Base-by-base conservation (phyloP, 2,113 vertebrate genomes). In the Heterotis niloticus region DNA sequence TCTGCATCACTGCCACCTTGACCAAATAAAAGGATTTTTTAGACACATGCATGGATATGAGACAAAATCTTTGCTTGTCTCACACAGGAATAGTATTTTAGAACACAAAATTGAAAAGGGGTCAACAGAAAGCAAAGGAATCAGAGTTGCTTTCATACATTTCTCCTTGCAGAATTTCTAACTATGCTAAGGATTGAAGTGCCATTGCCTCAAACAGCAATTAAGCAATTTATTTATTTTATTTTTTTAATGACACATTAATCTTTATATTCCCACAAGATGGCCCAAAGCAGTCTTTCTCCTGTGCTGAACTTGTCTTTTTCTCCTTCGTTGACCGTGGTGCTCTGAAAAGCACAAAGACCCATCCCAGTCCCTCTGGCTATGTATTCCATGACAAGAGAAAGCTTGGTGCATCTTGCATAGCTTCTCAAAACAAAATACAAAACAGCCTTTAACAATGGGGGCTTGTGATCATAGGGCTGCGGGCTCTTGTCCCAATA, bases 191-290 rank as follows among this genome's bases (percentile, higher is more conserved):
- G 82, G 79, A 78, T 75, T 83, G 80, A 65, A 81, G 79, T 71
- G 26, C 88, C 87, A 88, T 87, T 87, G 77, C 84, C 84, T 84
- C 87, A 82, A 86, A 87, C 78, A 80, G 85, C 81, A 90, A 86
- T 89, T 88, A 84, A 83, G 73, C 77, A 82, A 81, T 80, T 78
- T 88, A 85, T 87, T 87, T 80, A 80, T 75, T 13, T 82, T 76
- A 12, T 73, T 77, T 44, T 84, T 84, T 81, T 24, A 28, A 70
- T 80, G 83, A 85, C 81, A 84, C 81, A 84, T 88, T 86, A 72
- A 86, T 89, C 83, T 79, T 80, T 77, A 79, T 81, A 84, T 68
- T 83, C 81, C 78, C 85, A 81, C 79, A 44, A 83, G 76, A 82
- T 54, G 82, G 80, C 84, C 77, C 52, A 44, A 54, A 83, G 81